phyloP scores from a whole-genome alignment of 2,888 invertebrate species.

The Steinernema scapterisci region DNA sequence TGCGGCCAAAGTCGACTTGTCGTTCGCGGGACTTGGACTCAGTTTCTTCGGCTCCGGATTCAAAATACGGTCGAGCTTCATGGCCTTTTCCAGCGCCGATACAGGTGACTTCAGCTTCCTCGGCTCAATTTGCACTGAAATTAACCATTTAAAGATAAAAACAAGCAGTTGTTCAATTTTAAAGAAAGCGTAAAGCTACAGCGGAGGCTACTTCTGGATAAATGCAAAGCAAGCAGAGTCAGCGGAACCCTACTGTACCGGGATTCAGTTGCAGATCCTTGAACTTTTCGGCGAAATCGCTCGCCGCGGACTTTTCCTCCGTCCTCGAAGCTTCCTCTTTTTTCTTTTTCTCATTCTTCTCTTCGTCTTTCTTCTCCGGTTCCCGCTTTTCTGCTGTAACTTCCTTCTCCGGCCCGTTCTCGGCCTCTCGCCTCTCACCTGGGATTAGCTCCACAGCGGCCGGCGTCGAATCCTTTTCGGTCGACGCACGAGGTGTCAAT shows the following conservation, averaged over 20 bases:
- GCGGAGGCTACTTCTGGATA: not conserved
- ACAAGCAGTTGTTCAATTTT: too few species aligned
- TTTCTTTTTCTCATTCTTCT: not conserved
- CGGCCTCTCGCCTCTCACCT: not conserved
- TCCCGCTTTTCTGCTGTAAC: not conserved
- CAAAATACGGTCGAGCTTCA: not conserved
- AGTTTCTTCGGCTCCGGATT: conserved; percentile 4
- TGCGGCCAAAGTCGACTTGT: not conserved
- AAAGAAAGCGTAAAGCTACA: not conserved
- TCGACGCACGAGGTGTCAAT: conserved; percentile 8
- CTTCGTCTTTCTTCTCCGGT: not conserved
- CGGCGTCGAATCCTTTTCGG: conserved; percentile 20
- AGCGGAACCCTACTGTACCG: conserved; percentile 1
- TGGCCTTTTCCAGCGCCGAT: conserved; percentile 6
- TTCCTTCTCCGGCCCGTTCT: not conserved
- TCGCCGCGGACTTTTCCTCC: not conserved
- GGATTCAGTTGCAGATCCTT: conserved; percentile 12
- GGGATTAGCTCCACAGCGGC: not conserved
- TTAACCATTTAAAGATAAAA: too few species aligned
- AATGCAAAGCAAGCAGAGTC: not conserved
- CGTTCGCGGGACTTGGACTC: not conserved
- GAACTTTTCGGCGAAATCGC: conserved; percentile 21
- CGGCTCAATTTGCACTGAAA: not conserved
- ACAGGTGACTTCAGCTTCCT: conserved; percentile 3
- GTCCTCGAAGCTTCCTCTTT: not conserved